Evolutionary conservation across 2,797 vertebrate species (phyloP).

Genomic region (Acridotheres tristis): DNA sequence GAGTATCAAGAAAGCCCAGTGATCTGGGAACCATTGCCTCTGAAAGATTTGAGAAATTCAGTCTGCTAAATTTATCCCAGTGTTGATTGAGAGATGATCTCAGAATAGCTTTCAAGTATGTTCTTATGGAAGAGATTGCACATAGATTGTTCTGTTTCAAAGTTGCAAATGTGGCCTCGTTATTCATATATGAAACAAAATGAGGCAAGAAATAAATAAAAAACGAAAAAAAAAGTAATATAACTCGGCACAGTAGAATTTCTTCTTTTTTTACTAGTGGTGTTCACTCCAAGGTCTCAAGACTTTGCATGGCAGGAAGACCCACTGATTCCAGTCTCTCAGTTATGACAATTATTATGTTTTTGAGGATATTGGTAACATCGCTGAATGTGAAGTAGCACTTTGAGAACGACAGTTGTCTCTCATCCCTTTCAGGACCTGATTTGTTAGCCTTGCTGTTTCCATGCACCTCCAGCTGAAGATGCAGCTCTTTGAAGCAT

Average conservation of each 20-base stretch:
- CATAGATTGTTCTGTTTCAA: background rate
- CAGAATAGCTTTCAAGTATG: background rate
- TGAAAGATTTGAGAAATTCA: background rate
- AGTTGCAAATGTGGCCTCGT: background rate
- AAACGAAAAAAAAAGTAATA: accelerated
- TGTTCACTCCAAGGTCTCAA: background rate
- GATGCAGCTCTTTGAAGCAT: background rate
- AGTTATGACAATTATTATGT: background rate
- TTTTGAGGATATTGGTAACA: background rate
- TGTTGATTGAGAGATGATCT: background rate
- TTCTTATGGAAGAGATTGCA: background rate
- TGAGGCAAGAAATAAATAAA: background rate
- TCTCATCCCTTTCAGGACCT: background rate
- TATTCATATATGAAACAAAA: background rate
- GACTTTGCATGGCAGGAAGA: background rate
- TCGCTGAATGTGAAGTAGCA: background rate
- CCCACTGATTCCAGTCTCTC: background rate
- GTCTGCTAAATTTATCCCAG: background rate
- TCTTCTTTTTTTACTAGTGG: background rate
- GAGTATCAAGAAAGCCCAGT: background rate
- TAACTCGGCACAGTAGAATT: background rate
- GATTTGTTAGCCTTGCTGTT: background rate
- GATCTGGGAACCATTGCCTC: background rate
- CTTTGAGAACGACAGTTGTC: background rate
- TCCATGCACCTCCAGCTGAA: background rate